phyloP scores from a whole-genome alignment of 1,140 invertebrate species.

The Colletes latitarsis region DNA sequence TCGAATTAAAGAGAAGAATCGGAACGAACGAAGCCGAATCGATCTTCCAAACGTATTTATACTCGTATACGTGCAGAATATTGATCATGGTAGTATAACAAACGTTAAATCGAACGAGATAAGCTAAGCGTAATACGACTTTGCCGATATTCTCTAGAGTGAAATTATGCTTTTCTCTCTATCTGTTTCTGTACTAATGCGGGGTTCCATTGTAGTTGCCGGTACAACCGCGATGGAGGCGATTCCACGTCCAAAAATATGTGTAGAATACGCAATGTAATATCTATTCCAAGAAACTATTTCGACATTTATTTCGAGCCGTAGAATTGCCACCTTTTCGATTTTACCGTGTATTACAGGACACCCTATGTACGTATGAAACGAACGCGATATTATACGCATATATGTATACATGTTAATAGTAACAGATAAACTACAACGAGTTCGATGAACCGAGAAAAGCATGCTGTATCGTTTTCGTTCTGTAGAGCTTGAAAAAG shows the following conservation, averaged over 20 bases:
- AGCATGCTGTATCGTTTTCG: not conserved
- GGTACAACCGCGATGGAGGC: not conserved
- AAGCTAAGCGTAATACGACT: constrained; percentile 1
- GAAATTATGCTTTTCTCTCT: constrained; percentile 9
- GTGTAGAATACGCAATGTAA: not conserved
- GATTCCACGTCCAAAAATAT: not conserved
- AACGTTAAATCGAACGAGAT: not conserved
- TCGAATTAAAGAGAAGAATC: not conserved
- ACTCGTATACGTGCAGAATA: not conserved
- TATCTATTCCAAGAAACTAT: not conserved
- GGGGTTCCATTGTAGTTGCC: not conserved
- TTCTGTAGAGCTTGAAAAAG: not conserved
- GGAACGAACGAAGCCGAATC: not conserved
- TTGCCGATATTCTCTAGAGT: not conserved
- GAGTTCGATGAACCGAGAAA: constrained; percentile 13
- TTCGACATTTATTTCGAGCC: not conserved
- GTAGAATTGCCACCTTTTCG: not conserved
- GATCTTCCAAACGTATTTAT: constrained; percentile 1
- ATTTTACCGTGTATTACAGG: not conserved
- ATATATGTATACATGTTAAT: constrained; percentile 2
- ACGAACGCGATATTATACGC: constrained; percentile 2
- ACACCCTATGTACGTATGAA: not conserved
- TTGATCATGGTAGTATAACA: not conserved
- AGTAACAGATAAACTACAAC: constrained; percentile 2
- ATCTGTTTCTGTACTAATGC: not conserved